A percentile compares a stretch with the other conserved stretches of the same genome.
Conservation (phyloP, 2,113 vertebrate species). For the human region GRCh38 chr6:147765001-147765500, state of each 20-base stretch:
- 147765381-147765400: not conserved
- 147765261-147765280: not conserved
- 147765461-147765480: not conserved
- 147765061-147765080: not conserved
- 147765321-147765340: not conserved
- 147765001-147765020: conserved; percentile 47
- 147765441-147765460: not conserved
- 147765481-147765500: not conserved
- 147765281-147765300: not conserved
- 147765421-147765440: not conserved
- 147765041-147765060: conserved; percentile 46
- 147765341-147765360: not conserved
- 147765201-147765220: not conserved
- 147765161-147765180: not conserved
- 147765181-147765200: not conserved
- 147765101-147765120: not conserved
- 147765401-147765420: not conserved
- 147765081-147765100: not conserved
- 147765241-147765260: not conserved
- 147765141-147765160: not conserved
- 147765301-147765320: not conserved
- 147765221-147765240: not conserved
- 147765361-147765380: conserved; percentile 20
- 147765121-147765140: not conserved
- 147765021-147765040: conserved; percentile 61